Evolutionary conservation across 1,140 invertebrate species (phyloP).

Genomic region (Hesperophylax magnus): DNA sequence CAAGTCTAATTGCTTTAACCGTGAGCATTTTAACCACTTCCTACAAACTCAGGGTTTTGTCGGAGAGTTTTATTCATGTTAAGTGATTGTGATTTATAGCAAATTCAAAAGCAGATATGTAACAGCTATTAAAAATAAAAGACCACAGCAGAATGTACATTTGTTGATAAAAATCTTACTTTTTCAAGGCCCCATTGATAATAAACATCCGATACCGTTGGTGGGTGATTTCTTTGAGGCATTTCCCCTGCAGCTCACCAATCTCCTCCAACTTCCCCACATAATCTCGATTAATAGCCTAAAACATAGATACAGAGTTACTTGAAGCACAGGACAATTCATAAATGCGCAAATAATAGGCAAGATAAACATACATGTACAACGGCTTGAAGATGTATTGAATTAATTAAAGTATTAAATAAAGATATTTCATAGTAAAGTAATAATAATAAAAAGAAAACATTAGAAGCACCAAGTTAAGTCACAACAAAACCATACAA

Average conservation of each 20-base stretch:
- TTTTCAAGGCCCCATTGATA: constrained; percentile 84
- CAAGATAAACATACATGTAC: constrained; percentile 5
- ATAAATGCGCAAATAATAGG: not conserved
- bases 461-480: not conserved
- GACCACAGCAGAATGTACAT: not conserved
- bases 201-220: constrained; percentile 90
- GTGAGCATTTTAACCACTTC: too few species aligned
- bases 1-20: too few species aligned
- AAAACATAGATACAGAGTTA: constrained; percentile 61
- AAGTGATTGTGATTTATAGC: not conserved
- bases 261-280: constrained; percentile 87
- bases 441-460: not conserved
- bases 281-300: constrained; percentile 88
- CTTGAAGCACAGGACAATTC: not conserved
- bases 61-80: not conserved
- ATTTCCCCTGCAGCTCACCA: constrained; percentile 87
- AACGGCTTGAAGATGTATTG: not conserved
- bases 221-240: constrained; percentile 88
- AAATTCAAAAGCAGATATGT: not conserved
- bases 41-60: not conserved
- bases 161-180: constrained; percentile 68
- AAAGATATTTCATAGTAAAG: not conserved
- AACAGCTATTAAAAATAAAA: not conserved
- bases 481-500: not conserved
- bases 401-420: not conserved